Evolutionary conservation across 2,113 vertebrate genomes (phyloP), one percentile per base, ranked within the genome.

Genomic region (Pipa parva): DNA sequence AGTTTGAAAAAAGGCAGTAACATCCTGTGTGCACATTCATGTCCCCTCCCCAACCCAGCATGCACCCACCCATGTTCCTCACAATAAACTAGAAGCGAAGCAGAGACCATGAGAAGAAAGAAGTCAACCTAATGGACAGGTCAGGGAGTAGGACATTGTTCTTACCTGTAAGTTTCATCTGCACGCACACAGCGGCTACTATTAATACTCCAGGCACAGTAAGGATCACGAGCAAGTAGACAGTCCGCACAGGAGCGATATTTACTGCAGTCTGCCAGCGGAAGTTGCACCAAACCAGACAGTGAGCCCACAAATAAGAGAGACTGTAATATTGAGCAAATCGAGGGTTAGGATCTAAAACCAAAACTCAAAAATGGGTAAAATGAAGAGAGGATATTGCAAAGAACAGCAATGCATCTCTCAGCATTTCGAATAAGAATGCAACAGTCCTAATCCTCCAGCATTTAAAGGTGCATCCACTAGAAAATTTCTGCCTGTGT

Each of bases 161-260:
- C n/a, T 18, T 42, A 42, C 94, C 92, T 87, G 0, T 90, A 78
- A 46, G 89, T 87, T 62, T 88, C 78, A 8, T 88, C 81, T 1
- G 83, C 78, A n/a, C 83, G 87, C 42, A 96, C 88, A 1, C 95
- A 98, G 67, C 87, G 88, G 37, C 92, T 92, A 49, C 83, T 74
- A 46, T 95, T 94, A 52, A 80, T 82, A 69, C 85, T 94, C 95
- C 96, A 98, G 55, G 91, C 94, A 1, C 96, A 98, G 86, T 94
- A 95, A 60, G 96, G 96, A 71, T 98, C 96, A 50, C 94, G 85
- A 27, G 95, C 90, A 0, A 99, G 90, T 71, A 96, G 78, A 2
- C 96, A 99, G 84, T 99, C 96, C 0, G 87, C 86, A 65, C 92
- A 97, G 5, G 91, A 92, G 56, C 81, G 90, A 83, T 98, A 99